A percentile compares a stretch with the other conserved stretches of the same genome.
These are phyloP conservation scores for Drosophila pseudoananassae DNA, from an alignment of 1,140 invertebrate genomes.

Conservation along the genomic window DNA sequence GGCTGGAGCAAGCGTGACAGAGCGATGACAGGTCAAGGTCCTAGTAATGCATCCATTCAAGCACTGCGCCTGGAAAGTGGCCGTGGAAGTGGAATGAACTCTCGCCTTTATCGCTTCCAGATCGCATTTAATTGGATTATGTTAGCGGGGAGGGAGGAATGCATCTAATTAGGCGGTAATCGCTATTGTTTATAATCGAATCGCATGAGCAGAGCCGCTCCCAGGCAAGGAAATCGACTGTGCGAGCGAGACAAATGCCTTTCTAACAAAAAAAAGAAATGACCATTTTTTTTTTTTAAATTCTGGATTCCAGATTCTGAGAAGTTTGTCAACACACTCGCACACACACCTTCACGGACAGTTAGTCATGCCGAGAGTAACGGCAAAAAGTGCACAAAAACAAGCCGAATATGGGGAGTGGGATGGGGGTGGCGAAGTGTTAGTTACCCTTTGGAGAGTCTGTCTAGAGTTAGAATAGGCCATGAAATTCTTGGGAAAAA, in stretches of 20 bases:
- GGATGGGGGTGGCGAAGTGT: not conserved
- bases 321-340: constrained; percentile 1
- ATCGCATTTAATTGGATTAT: constrained; percentile 46
- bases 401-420: not conserved
- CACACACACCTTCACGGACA: constrained; percentile 1
- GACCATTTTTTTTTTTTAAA: too few species aligned
- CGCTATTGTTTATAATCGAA: constrained; percentile 20
- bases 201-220: constrained; percentile 13
- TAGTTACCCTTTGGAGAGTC: not conserved
- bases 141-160: not conserved
- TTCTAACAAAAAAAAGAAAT: too few species aligned
- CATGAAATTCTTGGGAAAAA: too few species aligned
- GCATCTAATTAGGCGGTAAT: constrained; percentile 26
- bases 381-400: not conserved
- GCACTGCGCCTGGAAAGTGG: not conserved
- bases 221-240: constrained; percentile 25
- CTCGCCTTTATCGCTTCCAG: constrained; percentile 5
- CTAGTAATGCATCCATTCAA: constrained; percentile 21
- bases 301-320: not conserved
- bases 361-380: constrained; percentile 20
- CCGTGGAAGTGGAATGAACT: constrained; percentile 16
- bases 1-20: too few species aligned
- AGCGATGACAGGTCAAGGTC: constrained; percentile 38
- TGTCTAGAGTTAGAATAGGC: too few species aligned
- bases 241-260: constrained; percentile 11